Base-by-base conservation (phyloP, 2,113 vertebrate genomes). In the Phainopepla nitens region DNA sequence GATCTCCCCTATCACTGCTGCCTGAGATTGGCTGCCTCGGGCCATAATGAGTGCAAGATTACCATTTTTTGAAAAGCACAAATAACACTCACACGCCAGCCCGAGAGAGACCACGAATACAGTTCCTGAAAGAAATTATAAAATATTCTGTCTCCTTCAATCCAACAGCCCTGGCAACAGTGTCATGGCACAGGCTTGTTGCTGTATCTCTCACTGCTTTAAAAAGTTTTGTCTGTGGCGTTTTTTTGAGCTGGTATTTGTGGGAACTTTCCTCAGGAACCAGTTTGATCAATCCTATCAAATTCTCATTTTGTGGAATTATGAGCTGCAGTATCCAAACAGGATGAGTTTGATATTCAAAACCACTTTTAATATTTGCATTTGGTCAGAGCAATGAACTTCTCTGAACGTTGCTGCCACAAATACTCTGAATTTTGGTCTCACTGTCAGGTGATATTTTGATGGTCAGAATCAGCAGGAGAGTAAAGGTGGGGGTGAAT, bases 21-120 rank as follows among this genome's bases (percentile, higher is more conserved):
- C 39, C 81, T 7, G 44, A 68, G 51, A 88, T 44, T 82, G 93
- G 90, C 27, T 79, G 95, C 92, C 92, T 72, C 7, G 22, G 78
- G 96, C 90, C 53, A 79, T 13, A 71, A 76, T 49, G 89, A 96
- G 51, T 4, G 47, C 33, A 18, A 54, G 35, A 94, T 95, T 94
- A 62, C 8, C 83, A 93, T 85, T 69, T 92, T 95, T 60, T 77
- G 58, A 66, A 61, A 86, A 81, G 80, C 89, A 89, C 54, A 65
- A 94, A 89, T 76, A 81, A 91, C 14, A 3, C 41, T 80, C 44
- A 54, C 1, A 47, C 1, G 4, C 35, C 87, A 86, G 47, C 15
- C 62, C 10, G 18, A 49, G 8, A 56, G 62, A 92, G 64, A 93
- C 36, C 33, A 49, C 5, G 14, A 89, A 83, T 58, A 13, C 91